Base-by-base conservation (phyloP, 2,797 vertebrate genomes). In the Decapterus maruadsi region DNA sequence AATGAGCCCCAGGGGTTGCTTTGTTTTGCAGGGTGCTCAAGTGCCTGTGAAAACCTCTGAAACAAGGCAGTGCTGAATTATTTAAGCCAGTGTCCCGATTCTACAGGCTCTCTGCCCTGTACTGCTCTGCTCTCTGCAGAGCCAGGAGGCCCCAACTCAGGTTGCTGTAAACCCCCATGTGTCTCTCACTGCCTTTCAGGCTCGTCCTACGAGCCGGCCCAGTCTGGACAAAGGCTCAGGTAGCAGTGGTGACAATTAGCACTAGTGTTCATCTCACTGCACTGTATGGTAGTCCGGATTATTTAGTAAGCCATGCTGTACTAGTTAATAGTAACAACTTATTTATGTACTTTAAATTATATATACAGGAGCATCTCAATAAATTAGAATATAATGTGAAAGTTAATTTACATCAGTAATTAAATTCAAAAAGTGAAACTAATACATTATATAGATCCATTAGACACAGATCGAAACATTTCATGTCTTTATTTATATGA, bases 1-100 rank as follows among this genome's bases (percentile, higher is more conserved):
- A 95, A 94, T 91, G 92, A 94, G 92, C 90, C 91, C 92, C 92
- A 90, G 91, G 93, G 89, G 89, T 90, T 89, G 90, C 88, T 95
- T 95, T 94, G 94, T 94, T 92, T 94, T 90, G 59, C 82, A 85
- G 91, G 92, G 88, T 57, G 80, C 92, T 93, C 83, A 91, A 95
- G 94, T 93, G 92, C 88, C 90, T 92, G 93, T 92, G 92, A 95
- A 94, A 94, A 92, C 86, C 89, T 82, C 92, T 83, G 87, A 93
- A 94, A 95, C 92, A 92, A 94, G 92, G 85, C 89, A 85, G 82
- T 0, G 70, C 89, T 91, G 90, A 92, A 95, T 94, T 93, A 94
- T 94, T 94, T 91, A 94, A 92, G 77, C 80, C 87, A 81, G 77
- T 80, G 91, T 87, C 92, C 90, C 36, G 66, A 61, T 89, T 92